These are phyloP conservation scores for Syrista parreyssii DNA, from an alignment of 2,888 invertebrate species.

Conservation along the genomic window DNA sequence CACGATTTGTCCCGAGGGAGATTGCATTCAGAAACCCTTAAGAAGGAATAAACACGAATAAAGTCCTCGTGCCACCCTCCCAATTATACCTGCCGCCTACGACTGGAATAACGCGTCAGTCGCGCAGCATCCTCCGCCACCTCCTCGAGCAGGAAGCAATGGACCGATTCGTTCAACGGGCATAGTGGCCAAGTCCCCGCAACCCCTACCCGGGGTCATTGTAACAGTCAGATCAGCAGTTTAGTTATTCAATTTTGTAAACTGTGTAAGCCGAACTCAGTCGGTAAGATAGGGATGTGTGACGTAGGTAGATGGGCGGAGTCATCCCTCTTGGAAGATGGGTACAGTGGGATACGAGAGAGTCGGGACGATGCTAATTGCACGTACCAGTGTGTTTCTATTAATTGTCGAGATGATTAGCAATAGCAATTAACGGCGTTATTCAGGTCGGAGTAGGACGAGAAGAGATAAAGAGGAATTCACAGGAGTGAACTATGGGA, in stretches of 20 bases:
- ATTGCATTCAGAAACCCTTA: not conserved
- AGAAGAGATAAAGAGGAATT: not conserved
- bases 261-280: too few relatives aligned
- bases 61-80: not conserved
- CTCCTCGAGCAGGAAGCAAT: not conserved
- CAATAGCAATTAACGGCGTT: slow-evolving; percentile 45
- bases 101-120: not conserved
- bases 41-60: not conserved
- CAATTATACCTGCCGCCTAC: not conserved
- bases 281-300: not conserved
- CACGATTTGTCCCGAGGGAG: not conserved
- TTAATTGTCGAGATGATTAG: slow-evolving; percentile 65
- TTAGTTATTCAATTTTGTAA: not conserved
- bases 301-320: too few relatives aligned
- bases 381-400: slow-evolving; percentile 62
- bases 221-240: not conserved
- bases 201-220: not conserved
- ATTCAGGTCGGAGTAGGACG: not conserved
- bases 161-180: not conserved
- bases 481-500: not conserved
- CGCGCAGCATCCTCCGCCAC: not conserved
- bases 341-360: not conserved
- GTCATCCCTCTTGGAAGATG: not conserved
- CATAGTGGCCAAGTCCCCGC: not conserved
- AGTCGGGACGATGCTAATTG: slow-evolving; percentile 37